Conservation (phyloP, 2,113 vertebrate species). For the Holacanthus passer region DNA sequence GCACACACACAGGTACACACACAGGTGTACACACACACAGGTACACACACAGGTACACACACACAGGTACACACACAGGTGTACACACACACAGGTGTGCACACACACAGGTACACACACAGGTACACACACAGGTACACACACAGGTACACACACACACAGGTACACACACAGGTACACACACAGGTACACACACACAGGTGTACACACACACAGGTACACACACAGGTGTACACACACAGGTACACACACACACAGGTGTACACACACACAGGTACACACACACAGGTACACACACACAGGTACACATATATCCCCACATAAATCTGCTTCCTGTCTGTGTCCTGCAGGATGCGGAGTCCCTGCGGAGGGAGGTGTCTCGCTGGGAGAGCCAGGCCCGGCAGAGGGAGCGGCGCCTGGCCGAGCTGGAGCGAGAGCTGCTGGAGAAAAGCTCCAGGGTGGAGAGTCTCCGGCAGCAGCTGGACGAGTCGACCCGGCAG, state of each 20-base stretch:
- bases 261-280: too few species aligned
- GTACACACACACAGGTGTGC: not conserved
- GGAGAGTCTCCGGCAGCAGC: constrained; percentile 85
- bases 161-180: not conserved
- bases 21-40: not conserved
- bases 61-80: too few species aligned
- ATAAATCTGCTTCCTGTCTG: not conserved
- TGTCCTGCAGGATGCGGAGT: constrained; percentile 63
- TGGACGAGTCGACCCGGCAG: constrained; percentile 86
- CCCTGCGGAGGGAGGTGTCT: constrained; percentile 68
- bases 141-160: not conserved
- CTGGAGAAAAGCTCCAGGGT: constrained; percentile 81
- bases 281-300: constrained; percentile 68
- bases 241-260: not conserved
- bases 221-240: too few species aligned
- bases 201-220: not conserved
- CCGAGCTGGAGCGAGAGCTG: constrained; percentile 86
- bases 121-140: too few species aligned
- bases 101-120: too few species aligned
- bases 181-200: not conserved
- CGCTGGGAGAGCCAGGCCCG: constrained; percentile 81
- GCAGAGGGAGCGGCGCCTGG: constrained; percentile 84
- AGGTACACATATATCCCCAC: constrained; percentile 75
- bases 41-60: not conserved
- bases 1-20: not conserved